These are phyloP conservation scores for Dasypus novemcinctus DNA, from an alignment of 2,113 vertebrate species.

Conservation along the genomic window DNA sequence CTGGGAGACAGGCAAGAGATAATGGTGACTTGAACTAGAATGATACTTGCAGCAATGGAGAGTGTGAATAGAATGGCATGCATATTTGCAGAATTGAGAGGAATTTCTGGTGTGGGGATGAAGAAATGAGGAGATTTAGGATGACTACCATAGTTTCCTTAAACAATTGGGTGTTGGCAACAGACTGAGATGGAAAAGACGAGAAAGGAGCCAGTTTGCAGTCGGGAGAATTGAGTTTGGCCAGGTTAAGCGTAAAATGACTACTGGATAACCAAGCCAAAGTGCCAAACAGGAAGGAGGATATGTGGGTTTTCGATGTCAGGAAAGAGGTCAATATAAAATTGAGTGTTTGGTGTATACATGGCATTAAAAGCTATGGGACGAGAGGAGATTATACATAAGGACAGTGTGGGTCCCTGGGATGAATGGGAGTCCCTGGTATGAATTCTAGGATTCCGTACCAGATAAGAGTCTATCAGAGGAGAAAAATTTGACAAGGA, in stretches of 20 bases:
- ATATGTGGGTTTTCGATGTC: not conserved
- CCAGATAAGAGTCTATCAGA: not conserved
- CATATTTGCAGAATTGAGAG: not conserved
- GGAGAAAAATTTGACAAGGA: not conserved
- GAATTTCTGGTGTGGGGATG: not conserved
- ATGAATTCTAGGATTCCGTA: not conserved
- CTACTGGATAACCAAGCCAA: not conserved
- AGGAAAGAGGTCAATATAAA: not conserved
- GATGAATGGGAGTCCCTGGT: not conserved
- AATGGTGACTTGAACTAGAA: not conserved
- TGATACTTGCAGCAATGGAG: fast-evolving
- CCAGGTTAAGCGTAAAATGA: not conserved
- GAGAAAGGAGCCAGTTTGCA: not conserved
- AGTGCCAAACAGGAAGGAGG: not conserved
- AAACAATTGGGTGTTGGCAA: not conserved
- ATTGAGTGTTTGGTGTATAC: not conserved
- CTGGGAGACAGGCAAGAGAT: not conserved
- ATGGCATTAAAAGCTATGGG: not conserved
- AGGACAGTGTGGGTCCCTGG: not conserved
- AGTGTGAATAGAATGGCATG: not conserved
- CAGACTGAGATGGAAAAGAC: not conserved
- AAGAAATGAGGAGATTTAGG: not conserved
- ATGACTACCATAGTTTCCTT: not conserved
- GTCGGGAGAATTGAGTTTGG: not conserved
- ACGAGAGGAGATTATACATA: not conserved